Evolutionary conservation across 1,140 invertebrate genomes (phyloP).

Genomic region (Thaumatotibia leucotreta): DNA sequence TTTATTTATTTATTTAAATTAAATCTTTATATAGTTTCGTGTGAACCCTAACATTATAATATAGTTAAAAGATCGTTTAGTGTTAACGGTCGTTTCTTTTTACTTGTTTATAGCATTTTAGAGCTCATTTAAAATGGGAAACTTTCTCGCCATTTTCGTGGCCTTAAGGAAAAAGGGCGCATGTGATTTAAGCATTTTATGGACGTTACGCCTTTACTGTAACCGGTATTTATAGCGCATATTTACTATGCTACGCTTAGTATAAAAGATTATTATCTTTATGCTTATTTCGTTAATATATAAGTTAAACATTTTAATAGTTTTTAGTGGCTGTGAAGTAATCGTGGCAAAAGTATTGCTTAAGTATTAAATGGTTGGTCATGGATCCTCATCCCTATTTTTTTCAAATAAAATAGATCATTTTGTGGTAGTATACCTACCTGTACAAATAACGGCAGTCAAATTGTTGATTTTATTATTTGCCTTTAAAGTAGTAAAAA

Average conservation of each 20-base stretch:
- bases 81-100: conserved; percentile 6
- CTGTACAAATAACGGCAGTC: no score
- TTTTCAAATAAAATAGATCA: no score
- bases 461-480: no score
- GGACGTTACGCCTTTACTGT: not conserved
- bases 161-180: not conserved
- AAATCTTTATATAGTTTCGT: no score
- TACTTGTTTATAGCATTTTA: not conserved
- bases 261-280: conserved; percentile 8
- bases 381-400: no score
- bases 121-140: conserved; percentile 9
- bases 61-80: conserved; percentile 9
- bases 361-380: not conserved
- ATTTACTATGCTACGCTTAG: not conserved
- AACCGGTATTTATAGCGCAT: not conserved
- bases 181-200: not conserved
- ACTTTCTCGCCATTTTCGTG: not conserved
- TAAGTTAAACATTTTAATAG: not conserved
- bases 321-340: not conserved
- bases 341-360: not conserved
- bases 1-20: no score
- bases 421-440: no score
- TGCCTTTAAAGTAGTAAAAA: no score
- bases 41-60: conserved; percentile 4
- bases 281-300: not conserved